These are phyloP conservation scores for Plestiodon gilberti DNA, from an alignment of 2,113 vertebrate species.

Conservation along the genomic window DNA sequence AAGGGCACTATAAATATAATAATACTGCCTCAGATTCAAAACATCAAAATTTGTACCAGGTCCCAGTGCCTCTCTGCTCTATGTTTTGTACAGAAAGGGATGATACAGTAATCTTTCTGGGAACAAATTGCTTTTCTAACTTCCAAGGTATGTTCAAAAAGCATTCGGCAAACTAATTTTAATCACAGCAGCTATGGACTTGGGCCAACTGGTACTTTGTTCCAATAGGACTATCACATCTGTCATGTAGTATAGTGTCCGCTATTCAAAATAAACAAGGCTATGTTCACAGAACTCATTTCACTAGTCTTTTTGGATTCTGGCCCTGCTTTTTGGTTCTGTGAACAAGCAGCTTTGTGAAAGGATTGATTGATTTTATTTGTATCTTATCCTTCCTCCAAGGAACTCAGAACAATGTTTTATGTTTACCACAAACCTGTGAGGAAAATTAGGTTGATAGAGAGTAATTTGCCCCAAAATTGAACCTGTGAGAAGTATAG, in stretches of 20 bases:
- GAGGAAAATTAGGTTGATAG: background rate
- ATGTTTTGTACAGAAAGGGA: background rate
- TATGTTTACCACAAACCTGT: background rate
- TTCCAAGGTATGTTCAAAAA: background rate
- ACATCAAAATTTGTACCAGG: background rate
- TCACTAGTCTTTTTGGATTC: background rate
- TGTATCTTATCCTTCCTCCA: background rate
- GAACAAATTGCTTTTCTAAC: background rate
- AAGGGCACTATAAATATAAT: no score
- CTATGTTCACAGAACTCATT: background rate
- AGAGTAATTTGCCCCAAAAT: background rate
- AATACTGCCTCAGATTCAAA: background rate
- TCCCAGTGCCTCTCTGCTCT: background rate
- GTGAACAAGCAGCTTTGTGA: background rate
- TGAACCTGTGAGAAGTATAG: background rate
- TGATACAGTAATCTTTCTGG: background rate
- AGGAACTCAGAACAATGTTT: background rate
- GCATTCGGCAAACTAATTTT: background rate
- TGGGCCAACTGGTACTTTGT: background rate
- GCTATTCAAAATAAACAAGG: no score
- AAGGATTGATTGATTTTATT: background rate
- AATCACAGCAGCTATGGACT: background rate
- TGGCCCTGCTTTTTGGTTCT: background rate
- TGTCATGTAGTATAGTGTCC: background rate
- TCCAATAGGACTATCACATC: background rate